Conservation (phyloP, 2,888 invertebrate species). For the Tethea ocularis region DNA sequence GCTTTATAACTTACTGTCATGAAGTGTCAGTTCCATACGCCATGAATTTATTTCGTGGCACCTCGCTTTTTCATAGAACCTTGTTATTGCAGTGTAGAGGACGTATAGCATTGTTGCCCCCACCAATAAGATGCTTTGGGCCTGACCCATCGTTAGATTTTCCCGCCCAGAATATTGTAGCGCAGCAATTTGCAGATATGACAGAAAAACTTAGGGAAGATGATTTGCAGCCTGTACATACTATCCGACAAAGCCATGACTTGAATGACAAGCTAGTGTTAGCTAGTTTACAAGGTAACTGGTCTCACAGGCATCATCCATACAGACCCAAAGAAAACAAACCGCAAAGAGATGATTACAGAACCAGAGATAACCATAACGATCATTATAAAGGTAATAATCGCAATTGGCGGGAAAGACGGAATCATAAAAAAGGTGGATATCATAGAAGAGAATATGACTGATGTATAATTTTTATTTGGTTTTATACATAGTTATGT, state of each 20-base stretch:
- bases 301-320: slow-evolving; percentile 75
- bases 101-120: slow-evolving; percentile 55
- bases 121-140: slow-evolving; percentile 67
- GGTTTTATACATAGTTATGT: neutral
- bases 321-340: slow-evolving; percentile 57
- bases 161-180: slow-evolving; percentile 46
- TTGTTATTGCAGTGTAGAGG: slow-evolving; percentile 76
- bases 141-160: slow-evolving; percentile 59
- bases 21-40: slow-evolving; percentile 90
- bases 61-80: slow-evolving; percentile 85
- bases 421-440: slow-evolving; percentile 54
- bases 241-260: slow-evolving; percentile 44
- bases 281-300: slow-evolving; percentile 79
- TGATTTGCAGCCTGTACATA: slow-evolving; percentile 39
- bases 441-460: slow-evolving; percentile 51
- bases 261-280: slow-evolving; percentile 59
- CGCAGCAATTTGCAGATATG: slow-evolving; percentile 70
- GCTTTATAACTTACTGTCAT: slow-evolving; percentile 91
- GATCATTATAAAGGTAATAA: slow-evolving; percentile 44
- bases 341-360: slow-evolving; percentile 47
- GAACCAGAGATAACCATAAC: slow-evolving; percentile 42
- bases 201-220: slow-evolving; percentile 59
- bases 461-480: slow-evolving; percentile 7
- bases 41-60: slow-evolving; percentile 88
- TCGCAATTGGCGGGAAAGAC: slow-evolving; percentile 58